Percentiles rank a stretch among this genome's conserved stretches.
phyloP scores from a whole-genome alignment of 2,113 vertebrate genomes.

The Triplophysa siluroides region DNA sequence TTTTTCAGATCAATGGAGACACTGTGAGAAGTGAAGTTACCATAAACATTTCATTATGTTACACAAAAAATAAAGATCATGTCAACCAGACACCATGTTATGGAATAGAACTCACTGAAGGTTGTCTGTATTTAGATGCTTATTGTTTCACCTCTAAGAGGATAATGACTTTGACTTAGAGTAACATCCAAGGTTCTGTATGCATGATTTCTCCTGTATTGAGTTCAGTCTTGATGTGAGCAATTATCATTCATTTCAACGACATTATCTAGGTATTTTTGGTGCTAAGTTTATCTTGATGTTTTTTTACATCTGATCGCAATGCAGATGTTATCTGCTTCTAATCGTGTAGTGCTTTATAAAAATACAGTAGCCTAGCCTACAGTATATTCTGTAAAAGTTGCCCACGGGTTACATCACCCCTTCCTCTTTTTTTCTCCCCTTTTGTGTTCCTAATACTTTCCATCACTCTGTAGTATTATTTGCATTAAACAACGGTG shows the following conservation, averaged over 20 bases:
- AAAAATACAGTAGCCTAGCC: neutral
- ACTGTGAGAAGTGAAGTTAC: no score
- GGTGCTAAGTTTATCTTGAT: neutral
- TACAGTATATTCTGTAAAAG: neutral
- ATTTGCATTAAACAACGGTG: neutral
- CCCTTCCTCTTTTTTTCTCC: neutral
- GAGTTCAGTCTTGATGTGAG: neutral
- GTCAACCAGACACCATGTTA: no score
- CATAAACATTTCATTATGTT: neutral
- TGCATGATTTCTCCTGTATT: neutral
- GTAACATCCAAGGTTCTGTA: constrained; percentile 15
- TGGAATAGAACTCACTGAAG: no score
- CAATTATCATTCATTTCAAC: neutral
- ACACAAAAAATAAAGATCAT: neutral
- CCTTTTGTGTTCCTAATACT: constrained; percentile 2
- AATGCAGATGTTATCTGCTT: neutral
- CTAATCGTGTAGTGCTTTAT: constrained; percentile 2
- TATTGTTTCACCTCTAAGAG: neutral
- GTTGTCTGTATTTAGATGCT: neutral
- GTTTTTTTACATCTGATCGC: neutral
- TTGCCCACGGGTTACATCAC: neutral
- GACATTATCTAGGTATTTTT: neutral
- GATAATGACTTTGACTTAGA: constrained; percentile 13
- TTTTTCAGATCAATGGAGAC: no score
- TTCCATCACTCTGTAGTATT: constrained; percentile 11